phyloP scores from a whole-genome alignment of 1,140 invertebrate genomes.

The Heliothis subflexa region DNA sequence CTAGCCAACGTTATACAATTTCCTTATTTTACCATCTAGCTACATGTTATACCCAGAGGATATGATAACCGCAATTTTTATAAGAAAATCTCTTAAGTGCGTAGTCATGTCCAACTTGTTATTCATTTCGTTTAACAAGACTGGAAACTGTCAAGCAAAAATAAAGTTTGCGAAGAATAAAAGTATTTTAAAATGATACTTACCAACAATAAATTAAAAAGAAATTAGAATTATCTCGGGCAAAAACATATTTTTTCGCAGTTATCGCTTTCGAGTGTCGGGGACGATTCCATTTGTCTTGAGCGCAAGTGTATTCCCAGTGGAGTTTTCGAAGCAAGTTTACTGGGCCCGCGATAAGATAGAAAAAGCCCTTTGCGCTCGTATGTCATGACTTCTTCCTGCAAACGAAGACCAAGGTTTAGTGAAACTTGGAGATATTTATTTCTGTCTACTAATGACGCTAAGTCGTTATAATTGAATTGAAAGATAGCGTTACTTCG shows the following conservation, averaged over 20 bases:
- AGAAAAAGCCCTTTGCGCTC: slow-evolving; percentile 71
- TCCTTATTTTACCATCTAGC: background rate
- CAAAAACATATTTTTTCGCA: slow-evolving; percentile 59
- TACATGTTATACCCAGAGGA: background rate
- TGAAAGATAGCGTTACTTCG: background rate
- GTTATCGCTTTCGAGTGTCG: slow-evolving; percentile 62
- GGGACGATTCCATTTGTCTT: slow-evolving; percentile 73
- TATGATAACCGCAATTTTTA: background rate
- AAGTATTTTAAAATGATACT: slow-evolving; percentile 34
- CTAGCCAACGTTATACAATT: background rate
- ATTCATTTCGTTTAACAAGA: slow-evolving; percentile 17
- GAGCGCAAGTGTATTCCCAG: slow-evolving; percentile 69
- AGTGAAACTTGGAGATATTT: slow-evolving; percentile 35
- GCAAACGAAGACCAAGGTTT: slow-evolving; percentile 49
- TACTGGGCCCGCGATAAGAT: slow-evolving; percentile 75
- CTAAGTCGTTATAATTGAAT: slow-evolving; percentile 4
- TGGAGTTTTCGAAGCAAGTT: slow-evolving; percentile 74
- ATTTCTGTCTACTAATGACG: slow-evolving; percentile 20
- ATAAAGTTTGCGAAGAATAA: slow-evolving; percentile 20
- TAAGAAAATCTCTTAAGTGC: background rate
- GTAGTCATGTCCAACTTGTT: background rate
- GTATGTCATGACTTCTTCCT: slow-evolving; percentile 66
- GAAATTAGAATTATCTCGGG: slow-evolving; percentile 44
- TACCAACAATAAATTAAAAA: slow-evolving; percentile 41
- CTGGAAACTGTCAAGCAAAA: slow-evolving; percentile 19